Base-by-base conservation (phyloP, 2,797 vertebrate species). In the Acanthurus lineatus region DNA sequence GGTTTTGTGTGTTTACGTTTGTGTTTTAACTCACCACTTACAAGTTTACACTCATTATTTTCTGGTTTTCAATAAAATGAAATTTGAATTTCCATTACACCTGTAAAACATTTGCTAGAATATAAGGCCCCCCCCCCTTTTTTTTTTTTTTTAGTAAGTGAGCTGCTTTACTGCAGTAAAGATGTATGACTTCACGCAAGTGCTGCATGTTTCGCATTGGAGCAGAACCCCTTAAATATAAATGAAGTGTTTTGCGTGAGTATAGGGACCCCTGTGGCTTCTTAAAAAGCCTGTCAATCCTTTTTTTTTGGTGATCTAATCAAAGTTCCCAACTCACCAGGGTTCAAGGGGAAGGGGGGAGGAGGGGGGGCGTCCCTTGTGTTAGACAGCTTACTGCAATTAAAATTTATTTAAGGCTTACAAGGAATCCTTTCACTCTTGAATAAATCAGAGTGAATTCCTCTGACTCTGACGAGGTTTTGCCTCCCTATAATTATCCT, bases 351-450 rank as follows among this genome's bases (percentile, higher is more conserved):
- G 60, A 17, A 47, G 25, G 40, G 14, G 32, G 8, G 11, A 40
- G 20, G 40, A 9, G 25, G 8, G 11, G 32, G 32, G 76, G 69
- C 77, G 20, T 69, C 81, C 75, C 74, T 89, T 85, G 83, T 93
- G 90, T 93, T 91, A 89, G 91, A 94, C 90, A 93, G 94, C 93
- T 94, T 94, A 94, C 91, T 84, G 92, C 93, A 95, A 95, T 95
- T 96, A 94, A 92, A 94, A 94, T 95, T 91, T 94, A 95, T 95
- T 95, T 94, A 93, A 88, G 88, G 92, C 91, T 94, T 92, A 94
- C 91, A 91, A 93, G 92, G 88, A 93, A 88, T 94, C 92, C 91
- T 93, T 95, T 95, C 93, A 92, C 93, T 94, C 79, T 79, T 84
- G 90, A 92, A 94, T 93, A 93, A 93, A 94, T 94, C 91, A 87